These are phyloP conservation scores for Danaus melanippus DNA, from an alignment of 1,140 invertebrate species.

Conservation along the genomic window DNA sequence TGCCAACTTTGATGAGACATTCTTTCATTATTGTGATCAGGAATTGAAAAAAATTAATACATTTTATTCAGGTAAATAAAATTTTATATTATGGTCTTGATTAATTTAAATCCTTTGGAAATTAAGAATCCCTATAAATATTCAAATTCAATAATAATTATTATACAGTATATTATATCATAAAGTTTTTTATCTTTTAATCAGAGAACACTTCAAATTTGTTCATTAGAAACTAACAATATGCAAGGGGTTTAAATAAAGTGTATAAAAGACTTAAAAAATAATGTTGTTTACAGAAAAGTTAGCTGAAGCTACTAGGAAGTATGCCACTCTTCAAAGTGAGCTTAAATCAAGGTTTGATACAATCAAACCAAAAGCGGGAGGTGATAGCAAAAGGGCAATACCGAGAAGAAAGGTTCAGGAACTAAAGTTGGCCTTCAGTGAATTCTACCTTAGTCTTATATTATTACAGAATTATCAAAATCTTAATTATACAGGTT, in stretches of 20 bases:
- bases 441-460: slow-evolving; percentile 98
- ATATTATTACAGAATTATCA: slow-evolving; percentile 94
- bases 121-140: slow-evolving; percentile 3
- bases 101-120: neutral
- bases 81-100: neutral
- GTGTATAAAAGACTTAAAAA: too few relatives aligned
- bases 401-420: slow-evolving; percentile 86
- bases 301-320: slow-evolving; percentile 95
- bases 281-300: slow-evolving; percentile 81
- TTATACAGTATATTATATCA: too few relatives aligned
- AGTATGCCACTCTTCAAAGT: slow-evolving; percentile 91
- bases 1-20: slow-evolving; percentile 96
- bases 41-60: slow-evolving; percentile 97
- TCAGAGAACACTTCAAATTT: too few relatives aligned
- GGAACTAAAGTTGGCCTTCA: slow-evolving; percentile 98
- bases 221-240: too few relatives aligned
- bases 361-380: slow-evolving; percentile 75
- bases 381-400: slow-evolving; percentile 71
- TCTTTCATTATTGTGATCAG: slow-evolving; percentile 95
- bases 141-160: neutral
- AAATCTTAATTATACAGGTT: slow-evolving; percentile 98
- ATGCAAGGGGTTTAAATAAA: too few relatives aligned
- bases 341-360: slow-evolving; percentile 87
- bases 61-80: slow-evolving; percentile 89
- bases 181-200: too few relatives aligned